These are phyloP conservation scores for Cosmia pyralina DNA, from an alignment of 2,888 invertebrate genomes.

Conservation along the genomic window DNA sequence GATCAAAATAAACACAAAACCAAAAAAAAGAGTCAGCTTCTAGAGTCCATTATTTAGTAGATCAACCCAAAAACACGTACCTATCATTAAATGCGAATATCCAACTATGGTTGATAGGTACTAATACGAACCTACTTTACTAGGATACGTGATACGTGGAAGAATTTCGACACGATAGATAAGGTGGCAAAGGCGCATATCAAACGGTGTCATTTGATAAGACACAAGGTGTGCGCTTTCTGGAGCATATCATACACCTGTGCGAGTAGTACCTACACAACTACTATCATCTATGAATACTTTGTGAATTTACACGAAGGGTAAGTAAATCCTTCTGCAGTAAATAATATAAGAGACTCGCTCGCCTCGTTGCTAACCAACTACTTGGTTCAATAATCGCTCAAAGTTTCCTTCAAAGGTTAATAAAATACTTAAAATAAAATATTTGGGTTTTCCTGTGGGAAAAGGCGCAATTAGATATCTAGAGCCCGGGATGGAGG, in stretches of 20 bases:
- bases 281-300: conserved; percentile 13
- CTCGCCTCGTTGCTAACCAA: neutral
- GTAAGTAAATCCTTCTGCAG: neutral
- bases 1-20: neutral
- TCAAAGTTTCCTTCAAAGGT: neutral
- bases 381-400: neutral
- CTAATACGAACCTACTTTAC: conserved; percentile 46
- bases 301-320: conserved; percentile 4
- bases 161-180: conserved; percentile 89
- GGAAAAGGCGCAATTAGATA: conserved; percentile 19
- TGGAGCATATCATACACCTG: conserved; percentile 75
- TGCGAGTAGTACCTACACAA: conserved; percentile 43
- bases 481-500: conserved; percentile 8
- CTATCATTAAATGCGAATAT: conserved; percentile 38
- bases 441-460: conserved; percentile 13
- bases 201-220: conserved; percentile 90
- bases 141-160: conserved; percentile 85
- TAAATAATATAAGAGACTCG: neutral
- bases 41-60: neutral
- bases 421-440: neutral
- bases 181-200: conserved; percentile 85
- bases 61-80: conserved; percentile 13
- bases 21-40: neutral
- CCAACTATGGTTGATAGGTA: conserved; percentile 27
- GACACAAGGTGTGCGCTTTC: conserved; percentile 84